phyloP scores from a whole-genome alignment of 2,888 invertebrate species.

The Strigamia maritima region DNA sequence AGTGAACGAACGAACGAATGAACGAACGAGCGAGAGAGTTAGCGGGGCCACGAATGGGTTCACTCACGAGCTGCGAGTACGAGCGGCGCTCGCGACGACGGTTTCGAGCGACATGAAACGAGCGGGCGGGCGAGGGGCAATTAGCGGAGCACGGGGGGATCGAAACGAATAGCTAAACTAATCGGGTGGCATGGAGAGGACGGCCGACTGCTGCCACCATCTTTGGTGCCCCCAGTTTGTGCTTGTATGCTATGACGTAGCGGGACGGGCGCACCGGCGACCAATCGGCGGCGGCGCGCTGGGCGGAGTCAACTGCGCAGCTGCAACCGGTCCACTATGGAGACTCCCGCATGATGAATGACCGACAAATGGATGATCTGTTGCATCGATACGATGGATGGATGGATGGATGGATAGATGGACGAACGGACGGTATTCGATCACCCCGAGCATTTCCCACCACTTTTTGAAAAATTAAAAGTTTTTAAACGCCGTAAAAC shows the following conservation, averaged over 20 bases:
- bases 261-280: neutral
- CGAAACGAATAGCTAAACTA: conserved; percentile 33
- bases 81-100: neutral
- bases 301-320: conserved; percentile 25
- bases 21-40: no score
- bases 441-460: no score
- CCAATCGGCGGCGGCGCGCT: conserved; percentile 8
- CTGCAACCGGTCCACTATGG: conserved; percentile 26
- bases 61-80: neutral
- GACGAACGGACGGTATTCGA: no score
- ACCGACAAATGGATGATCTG: neutral
- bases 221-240: conserved; percentile 27
- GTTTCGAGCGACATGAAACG: neutral
- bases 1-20: no score
- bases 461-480: no score
- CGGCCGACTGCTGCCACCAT: conserved; percentile 37
- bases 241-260: conserved; percentile 27
- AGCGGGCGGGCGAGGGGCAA: no score
- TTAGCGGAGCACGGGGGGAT: neutral
- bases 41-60: neutral
- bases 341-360: neutral
- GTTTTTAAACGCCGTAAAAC: no score
- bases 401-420: no score
- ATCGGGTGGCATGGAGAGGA: conserved; percentile 31
- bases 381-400: neutral